Evolutionary conservation across 2,113 vertebrate species (phyloP).

Genomic region (Melanerpes aurifrons): DNA sequence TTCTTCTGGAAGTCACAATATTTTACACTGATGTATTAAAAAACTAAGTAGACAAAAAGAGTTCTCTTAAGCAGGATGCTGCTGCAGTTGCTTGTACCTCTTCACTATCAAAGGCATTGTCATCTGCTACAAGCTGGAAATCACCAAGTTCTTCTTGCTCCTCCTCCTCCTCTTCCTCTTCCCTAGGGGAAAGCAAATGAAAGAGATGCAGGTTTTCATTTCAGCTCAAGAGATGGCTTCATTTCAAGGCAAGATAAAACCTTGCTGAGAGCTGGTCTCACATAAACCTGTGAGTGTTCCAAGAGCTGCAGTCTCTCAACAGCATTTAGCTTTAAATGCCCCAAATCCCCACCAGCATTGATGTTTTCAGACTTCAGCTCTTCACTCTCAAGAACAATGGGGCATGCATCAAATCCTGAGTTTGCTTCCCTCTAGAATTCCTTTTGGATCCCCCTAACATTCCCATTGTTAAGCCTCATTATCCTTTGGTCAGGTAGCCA

Average conservation of each 20-base stretch:
- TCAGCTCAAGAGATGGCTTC: not conserved
- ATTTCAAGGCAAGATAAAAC: not conserved
- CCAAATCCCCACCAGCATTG: not conserved
- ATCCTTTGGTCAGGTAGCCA: not conserved
- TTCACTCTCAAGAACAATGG: not conserved
- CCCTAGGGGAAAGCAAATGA: conserved; percentile 66
- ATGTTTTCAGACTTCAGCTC: not conserved
- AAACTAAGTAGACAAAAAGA: not conserved
- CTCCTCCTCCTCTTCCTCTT: conserved; percentile 78
- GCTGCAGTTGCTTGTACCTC: conserved; percentile 72
- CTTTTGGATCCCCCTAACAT: not conserved
- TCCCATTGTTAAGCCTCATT: not conserved
- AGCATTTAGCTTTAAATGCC: not conserved
- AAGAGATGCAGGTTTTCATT: not conserved
- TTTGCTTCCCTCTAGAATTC: not conserved
- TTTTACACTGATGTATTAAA: not conserved
- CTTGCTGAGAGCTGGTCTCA: not conserved
- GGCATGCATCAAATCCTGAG: not conserved
- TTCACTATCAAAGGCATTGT: conserved; percentile 81
- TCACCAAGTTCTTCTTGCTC: conserved; percentile 86
- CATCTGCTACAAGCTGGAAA: conserved; percentile 87
- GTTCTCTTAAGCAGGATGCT: not conserved
- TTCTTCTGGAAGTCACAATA: not conserved
- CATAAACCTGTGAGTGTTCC: not conserved
- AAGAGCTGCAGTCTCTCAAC: not conserved